Evolutionary conservation across 2,888 invertebrate genomes (phyloP), one percentile per base, ranked within the genome.

Genomic region (Xestoiulus laeticollis): DNA sequence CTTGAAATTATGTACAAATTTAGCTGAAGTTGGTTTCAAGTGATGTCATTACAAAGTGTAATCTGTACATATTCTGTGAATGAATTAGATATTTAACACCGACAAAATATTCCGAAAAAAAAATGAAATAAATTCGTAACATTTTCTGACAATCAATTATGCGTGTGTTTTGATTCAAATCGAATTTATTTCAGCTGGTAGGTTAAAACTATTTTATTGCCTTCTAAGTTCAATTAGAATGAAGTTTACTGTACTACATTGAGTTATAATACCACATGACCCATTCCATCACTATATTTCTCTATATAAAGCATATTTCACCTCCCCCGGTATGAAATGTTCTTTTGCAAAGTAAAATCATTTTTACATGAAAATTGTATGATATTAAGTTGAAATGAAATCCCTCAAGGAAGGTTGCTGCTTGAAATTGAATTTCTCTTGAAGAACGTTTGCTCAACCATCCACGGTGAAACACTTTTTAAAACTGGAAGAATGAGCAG

Each of bases 381-480:
- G 8, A 68, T 68, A n/a, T n/a, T n/a, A 26, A 26, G 22, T 26
- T 68, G 68, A 26, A 68, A 26, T 68, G 68, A 68, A 68, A 68
- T 68, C 68, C 68, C 68, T 68, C 68, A 68, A 68, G 68, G 68
- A 68, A 68, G 68, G 32, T 84, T 88, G 53, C 5, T 88, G 82
- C 82, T 84, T 78, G 19, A 85, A 86, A 85, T 85, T 59, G 88
- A 68, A 87, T 59, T 78, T 87, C 87, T 85, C 22, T 83, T 87
- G 53, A 88, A 88, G 48, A 88, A 88, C n/a, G 33, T 33, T 26
- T 85, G 30, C 85, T 87, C 87, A 26, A 88, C 87, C 43, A 38
- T 85, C 87, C 87, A 87, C 30, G 87, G 59, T 8, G 87, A 87
- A 48, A 88, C 59, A 38, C 33, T 53, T 38, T 85, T 87, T n/a